phyloP scores from a whole-genome alignment of 2,888 invertebrate species.

The Macrophya alboannulata region DNA sequence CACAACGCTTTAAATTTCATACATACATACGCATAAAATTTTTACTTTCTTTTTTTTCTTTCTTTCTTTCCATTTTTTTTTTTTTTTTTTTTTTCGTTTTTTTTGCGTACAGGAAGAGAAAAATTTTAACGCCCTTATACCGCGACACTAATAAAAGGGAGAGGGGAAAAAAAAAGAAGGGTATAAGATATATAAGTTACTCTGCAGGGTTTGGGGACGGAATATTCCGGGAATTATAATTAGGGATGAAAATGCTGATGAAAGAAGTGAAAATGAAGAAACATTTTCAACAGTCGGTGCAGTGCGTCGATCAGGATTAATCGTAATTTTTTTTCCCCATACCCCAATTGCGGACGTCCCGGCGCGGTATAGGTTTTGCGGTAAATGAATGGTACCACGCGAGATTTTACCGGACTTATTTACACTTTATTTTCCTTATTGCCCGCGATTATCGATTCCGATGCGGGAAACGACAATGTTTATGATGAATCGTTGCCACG shows the following conservation, averaged over 20 bases:
- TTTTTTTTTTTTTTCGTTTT: not conserved
- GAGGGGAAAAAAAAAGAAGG: not conserved
- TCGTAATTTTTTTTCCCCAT: not conserved
- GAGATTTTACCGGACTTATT: conserved; percentile 43
- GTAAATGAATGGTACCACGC: conserved; percentile 44
- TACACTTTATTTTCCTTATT: conserved; percentile 51
- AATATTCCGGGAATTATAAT: too few relatives aligned
- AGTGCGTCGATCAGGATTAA: conserved; percentile 31
- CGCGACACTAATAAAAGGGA: not conserved
- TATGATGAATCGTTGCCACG: conserved; percentile 49
- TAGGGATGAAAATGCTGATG: not conserved
- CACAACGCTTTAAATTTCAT: conserved; percentile 10
- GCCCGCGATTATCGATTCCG: conserved; percentile 44
- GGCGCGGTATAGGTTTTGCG: too few relatives aligned
- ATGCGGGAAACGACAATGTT: conserved; percentile 35
- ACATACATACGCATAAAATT: conserved; percentile 2
- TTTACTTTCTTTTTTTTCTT: not conserved
- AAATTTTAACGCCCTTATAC: not conserved
- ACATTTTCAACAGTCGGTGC: not conserved
- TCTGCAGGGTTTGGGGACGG: not conserved
- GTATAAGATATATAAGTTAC: too few relatives aligned
- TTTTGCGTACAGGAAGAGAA: not conserved
- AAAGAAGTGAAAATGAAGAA: not conserved
- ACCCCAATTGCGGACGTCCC: too few relatives aligned
- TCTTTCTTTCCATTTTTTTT: not conserved